Conservation (phyloP, 2,113 vertebrate species). For the Proteles cristata region DNA sequence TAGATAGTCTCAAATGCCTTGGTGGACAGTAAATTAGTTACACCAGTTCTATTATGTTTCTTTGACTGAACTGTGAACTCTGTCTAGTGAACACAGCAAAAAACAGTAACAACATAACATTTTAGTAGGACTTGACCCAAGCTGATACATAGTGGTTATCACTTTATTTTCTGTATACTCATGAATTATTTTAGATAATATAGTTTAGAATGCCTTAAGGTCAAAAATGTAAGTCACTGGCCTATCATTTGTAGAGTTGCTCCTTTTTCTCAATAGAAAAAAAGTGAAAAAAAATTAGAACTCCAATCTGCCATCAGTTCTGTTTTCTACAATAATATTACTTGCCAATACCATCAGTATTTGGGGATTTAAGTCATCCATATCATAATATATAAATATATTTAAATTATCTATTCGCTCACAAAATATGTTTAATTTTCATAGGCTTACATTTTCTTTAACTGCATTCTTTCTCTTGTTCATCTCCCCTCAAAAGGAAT, state of each 20-base stretch:
- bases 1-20: neutral
- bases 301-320: neutral
- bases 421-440: conserved; percentile 4
- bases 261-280: neutral
- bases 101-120: neutral
- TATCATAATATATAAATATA: neutral
- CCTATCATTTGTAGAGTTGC: neutral
- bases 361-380: neutral
- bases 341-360: neutral
- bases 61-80: neutral
- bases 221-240: neutral
- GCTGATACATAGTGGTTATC: neutral
- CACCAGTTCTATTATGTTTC: neutral
- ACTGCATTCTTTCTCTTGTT: neutral
- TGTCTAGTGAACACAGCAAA: neutral
- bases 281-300: neutral
- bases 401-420: neutral
- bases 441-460: conserved; percentile 6
- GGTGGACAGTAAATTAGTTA: neutral
- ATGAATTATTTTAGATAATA: conserved; percentile 29
- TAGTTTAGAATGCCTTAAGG: neutral
- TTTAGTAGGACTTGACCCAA: neutral
- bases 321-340: neutral
- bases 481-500: neutral
- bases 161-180: neutral